phyloP scores from a whole-genome alignment of 2,888 invertebrate species.

The Nematopogon swammerdamellus region DNA sequence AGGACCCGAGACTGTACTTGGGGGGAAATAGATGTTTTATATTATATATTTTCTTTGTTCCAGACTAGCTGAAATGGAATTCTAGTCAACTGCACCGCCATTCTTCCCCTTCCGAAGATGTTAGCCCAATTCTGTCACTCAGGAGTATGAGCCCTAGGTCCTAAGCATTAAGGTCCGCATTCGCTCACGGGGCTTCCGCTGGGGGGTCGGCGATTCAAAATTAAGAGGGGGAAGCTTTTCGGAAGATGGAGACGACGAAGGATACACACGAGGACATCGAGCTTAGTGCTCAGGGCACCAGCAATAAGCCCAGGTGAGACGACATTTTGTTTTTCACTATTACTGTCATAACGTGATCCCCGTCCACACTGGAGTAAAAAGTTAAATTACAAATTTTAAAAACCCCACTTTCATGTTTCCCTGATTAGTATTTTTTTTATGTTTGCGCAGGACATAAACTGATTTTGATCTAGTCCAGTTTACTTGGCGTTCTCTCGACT shows the following conservation, averaged over 20 bases:
- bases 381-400: no score
- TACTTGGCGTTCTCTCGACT: no score
- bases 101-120: conserved; percentile 26
- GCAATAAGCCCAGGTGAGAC: conserved; percentile 27
- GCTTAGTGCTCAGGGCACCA: conserved; percentile 39
- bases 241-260: conserved; percentile 25
- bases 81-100: conserved; percentile 32
- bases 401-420: no score
- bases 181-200: conserved; percentile 9
- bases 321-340: background rate
- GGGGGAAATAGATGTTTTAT: no score
- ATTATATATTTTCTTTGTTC: conserved; percentile 19
- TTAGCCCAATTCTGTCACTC: conserved; percentile 32
- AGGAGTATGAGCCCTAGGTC: background rate
- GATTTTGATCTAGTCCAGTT: no score
- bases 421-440: no score
- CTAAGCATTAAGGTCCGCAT: conserved; percentile 13
- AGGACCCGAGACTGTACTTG: no score
- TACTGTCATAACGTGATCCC: no score
- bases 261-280: conserved; percentile 37
- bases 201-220: conserved; percentile 4
- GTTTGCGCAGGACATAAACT: no score
- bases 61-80: conserved; percentile 26
- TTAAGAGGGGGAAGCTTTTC: conserved; percentile 30
- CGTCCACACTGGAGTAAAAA: no score